A percentile compares a stretch with the other conserved stretches of the same genome.
phyloP scores from a whole-genome alignment of 2,888 invertebrate genomes.

The Lycophotia porphyrea region DNA sequence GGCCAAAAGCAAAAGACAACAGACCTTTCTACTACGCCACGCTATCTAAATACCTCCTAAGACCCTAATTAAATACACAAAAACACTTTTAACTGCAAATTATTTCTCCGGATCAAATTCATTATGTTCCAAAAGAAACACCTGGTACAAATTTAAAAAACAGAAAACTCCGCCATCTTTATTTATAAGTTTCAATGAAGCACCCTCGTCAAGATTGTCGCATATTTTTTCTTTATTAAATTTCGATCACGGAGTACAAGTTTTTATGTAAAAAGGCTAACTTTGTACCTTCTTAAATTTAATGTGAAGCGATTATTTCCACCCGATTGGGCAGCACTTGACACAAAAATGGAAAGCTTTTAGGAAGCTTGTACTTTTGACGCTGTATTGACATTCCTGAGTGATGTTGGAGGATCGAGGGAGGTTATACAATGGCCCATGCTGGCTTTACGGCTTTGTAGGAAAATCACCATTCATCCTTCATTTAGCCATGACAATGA shows the following conservation, averaged over 20 bases:
- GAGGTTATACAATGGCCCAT: constrained; percentile 34
- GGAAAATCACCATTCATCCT: constrained; percentile 38
- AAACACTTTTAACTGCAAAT: constrained; percentile 44
- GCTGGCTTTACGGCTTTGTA: constrained; percentile 28
- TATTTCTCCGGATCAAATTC: constrained; percentile 39
- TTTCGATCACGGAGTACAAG: constrained; percentile 52
- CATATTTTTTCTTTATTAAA: constrained; percentile 61
- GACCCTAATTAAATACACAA: constrained; percentile 48
- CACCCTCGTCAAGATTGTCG: constrained; percentile 56
- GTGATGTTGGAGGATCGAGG: constrained; percentile 35
- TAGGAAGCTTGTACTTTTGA: constrained; percentile 56
- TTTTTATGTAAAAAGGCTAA: constrained; percentile 55
- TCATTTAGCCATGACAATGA: constrained; percentile 20
- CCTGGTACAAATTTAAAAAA: constrained; percentile 50
- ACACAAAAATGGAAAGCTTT: constrained; percentile 65
- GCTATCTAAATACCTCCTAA: constrained; percentile 2
- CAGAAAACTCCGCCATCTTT: constrained; percentile 55
- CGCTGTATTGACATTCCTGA: constrained; percentile 59
- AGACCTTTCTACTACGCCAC: not conserved
- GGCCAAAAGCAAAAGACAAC: not conserved
- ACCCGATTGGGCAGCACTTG: constrained; percentile 60
- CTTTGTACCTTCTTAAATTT: constrained; percentile 57
- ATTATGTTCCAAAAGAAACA: constrained; percentile 34
- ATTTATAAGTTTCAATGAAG: constrained; percentile 62
- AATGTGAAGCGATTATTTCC: constrained; percentile 62